phyloP scores from a whole-genome alignment of 2,113 vertebrate genomes.

The Coturnix japonica region DNA sequence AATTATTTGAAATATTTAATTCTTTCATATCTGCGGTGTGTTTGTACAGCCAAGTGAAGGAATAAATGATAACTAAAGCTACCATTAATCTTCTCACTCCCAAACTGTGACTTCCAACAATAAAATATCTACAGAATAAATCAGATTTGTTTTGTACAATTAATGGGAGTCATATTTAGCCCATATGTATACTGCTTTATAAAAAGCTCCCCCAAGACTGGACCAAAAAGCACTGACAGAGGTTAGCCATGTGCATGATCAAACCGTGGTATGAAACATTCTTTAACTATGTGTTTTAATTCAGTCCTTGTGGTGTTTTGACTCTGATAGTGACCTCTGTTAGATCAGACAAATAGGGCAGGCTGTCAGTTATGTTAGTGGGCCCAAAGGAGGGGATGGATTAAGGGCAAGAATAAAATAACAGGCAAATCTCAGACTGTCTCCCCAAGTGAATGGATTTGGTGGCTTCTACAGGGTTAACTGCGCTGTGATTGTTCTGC shows the following conservation, averaged over 20 bases:
- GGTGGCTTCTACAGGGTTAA: not conserved
- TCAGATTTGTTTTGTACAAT: not conserved
- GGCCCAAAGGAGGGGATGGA: not conserved
- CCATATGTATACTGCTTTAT: not conserved
- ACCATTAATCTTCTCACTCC: not conserved
- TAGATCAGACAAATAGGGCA: not conserved
- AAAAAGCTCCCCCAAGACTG: not conserved
- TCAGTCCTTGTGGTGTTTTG: not conserved
- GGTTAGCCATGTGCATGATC: not conserved
- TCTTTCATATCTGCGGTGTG: not conserved
- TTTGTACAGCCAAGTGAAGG: not conserved
- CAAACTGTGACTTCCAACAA: not conserved
- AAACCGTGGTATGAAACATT: not conserved
- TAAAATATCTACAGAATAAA: not conserved
- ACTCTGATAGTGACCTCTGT: not conserved
- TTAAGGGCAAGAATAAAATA: not conserved
- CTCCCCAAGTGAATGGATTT: constrained; percentile 3
- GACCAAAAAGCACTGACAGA: not conserved
- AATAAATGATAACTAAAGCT: not conserved
- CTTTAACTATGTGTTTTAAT: not conserved
- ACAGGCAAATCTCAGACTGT: not conserved
- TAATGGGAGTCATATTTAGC: not conserved
- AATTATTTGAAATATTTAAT: not conserved
- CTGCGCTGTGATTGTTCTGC: constrained; percentile 14
- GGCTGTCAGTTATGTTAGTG: not conserved